Evolutionary conservation across 2,113 vertebrate species (phyloP), one percentile per base, ranked within the genome.

Genomic region (Prionailurus viverrinus): DNA sequence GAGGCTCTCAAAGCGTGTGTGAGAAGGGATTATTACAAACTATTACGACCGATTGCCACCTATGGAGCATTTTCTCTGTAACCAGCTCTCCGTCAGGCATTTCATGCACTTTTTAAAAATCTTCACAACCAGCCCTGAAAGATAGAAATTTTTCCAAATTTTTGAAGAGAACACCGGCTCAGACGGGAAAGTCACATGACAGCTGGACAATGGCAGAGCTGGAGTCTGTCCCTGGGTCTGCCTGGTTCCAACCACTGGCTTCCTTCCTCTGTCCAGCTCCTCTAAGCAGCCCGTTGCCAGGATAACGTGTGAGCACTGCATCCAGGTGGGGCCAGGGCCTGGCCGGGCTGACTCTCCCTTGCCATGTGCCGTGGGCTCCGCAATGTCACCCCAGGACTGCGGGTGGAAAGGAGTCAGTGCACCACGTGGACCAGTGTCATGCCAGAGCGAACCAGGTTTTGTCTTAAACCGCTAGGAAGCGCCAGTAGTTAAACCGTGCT

Each of bases 301-400:
- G 33, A 14, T 36, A 33, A 16, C 29, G 15, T 65, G 29, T 19
- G 27, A 27, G 12, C 33, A 29, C 10, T 1, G 9, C 9, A 3
- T 36, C 39, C n/a, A 85, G 68, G n/a, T 1, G 58, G 14, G 15
- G 2, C 0, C 0, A 7, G 7, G 41, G 15, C 39, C 48, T n/a
- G 33, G 33, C 7, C 0, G 0, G 33, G 27, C 36, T 12, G 14
- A 48, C 25, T 14, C 21, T 63, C 31, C 53, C 25, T 27, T 68
- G 69, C 19, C 2, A 1, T 18, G 4, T 10, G 12, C 29, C 7
- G 1, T 7, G 1, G 0, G 10, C 7, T 48, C 53, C 39, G 15
- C 6, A 31, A 10, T 0, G 10, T 53, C 13, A 95, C 9, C 15
- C 41, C n/a, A 16, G 48, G 10, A 27, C 5, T 2, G 25, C 55